Evolutionary conservation across 1,140 invertebrate genomes (phyloP).

Genomic region (Rhagoletis pomonella): DNA sequence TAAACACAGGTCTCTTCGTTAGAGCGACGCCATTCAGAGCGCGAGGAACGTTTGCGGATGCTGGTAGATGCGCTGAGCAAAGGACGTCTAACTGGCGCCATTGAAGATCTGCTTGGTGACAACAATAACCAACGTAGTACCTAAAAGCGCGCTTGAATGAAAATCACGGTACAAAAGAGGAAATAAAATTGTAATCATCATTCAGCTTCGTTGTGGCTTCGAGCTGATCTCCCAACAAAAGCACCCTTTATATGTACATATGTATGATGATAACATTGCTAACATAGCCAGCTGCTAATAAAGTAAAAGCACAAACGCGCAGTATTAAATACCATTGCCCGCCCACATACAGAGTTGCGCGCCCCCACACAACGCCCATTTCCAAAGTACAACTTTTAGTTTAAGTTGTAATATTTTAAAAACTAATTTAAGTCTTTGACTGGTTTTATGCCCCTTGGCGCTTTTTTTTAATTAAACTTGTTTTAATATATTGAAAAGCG

Average conservation of each 20-base stretch:
- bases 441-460: background rate
- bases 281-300: no score
- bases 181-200: background rate
- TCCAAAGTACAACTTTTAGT: conserved; percentile 38
- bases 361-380: conserved; percentile 28
- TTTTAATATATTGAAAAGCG: background rate
- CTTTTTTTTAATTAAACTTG: background rate
- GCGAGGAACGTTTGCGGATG: conserved; percentile 72
- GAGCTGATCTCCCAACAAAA: background rate
- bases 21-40: conserved; percentile 71
- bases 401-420: conserved; percentile 34
- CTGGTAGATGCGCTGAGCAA: conserved; percentile 73
- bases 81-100: conserved; percentile 69
- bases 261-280: no score
- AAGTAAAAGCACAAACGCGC: background rate
- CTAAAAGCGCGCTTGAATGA: conserved; percentile 19
- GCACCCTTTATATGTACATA: no score
- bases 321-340: conserved; percentile 35
- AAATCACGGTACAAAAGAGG: background rate
- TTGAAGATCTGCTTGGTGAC: conserved; percentile 69
- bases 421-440: background rate
- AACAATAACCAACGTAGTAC: conserved; percentile 64
- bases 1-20: conserved; percentile 67
- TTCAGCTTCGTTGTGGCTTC: background rate
- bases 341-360: background rate